phyloP scores from a whole-genome alignment of 1,140 invertebrate species.

The Xylocopa sonorina region DNA sequence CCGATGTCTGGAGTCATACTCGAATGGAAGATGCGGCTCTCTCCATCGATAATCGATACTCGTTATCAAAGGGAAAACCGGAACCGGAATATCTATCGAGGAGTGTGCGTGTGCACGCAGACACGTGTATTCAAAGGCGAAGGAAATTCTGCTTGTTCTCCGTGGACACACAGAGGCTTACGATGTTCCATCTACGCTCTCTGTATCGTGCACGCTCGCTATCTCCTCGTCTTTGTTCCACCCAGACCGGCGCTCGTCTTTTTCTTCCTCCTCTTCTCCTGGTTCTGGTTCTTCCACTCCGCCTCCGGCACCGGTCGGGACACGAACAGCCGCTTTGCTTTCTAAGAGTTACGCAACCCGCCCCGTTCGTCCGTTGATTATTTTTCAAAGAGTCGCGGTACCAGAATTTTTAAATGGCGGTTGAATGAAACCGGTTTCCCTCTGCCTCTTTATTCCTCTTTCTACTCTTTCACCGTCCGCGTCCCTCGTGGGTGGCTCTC shows the following conservation, averaged over 20 bases:
- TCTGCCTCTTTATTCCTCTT: conserved; percentile 24
- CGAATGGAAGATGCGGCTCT: conserved; percentile 47
- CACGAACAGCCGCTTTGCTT: conserved; percentile 71
- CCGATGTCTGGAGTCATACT: conserved; percentile 58
- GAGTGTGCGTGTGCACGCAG: conserved; percentile 19
- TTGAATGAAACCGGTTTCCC: conserved; percentile 77
- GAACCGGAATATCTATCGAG: conserved; percentile 52
- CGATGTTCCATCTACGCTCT: conserved; percentile 60
- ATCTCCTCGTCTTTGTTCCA: conserved; percentile 42
- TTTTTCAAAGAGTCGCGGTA: conserved; percentile 74
- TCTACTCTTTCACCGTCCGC: not conserved
- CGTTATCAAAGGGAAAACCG: conserved; percentile 67
- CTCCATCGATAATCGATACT: conserved; percentile 67
- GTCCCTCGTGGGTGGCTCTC: conserved; percentile 54
- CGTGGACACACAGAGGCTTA: conserved; percentile 41
- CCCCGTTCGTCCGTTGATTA: conserved; percentile 73
- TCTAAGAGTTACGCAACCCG: conserved; percentile 75
- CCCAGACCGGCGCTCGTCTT: not conserved
- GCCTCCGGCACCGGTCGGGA: conserved; percentile 26
- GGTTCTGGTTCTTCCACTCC: conserved; percentile 29
- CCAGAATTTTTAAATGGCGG: conserved; percentile 74
- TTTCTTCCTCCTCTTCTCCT: conserved; percentile 35
- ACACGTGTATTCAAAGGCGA: conserved; percentile 49
- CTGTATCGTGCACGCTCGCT: conserved; percentile 30
- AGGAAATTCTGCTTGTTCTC: conserved; percentile 60